These are phyloP conservation scores for Ovibos moschatus DNA, from an alignment of 2,113 vertebrate genomes.

Conservation along the genomic window DNA sequence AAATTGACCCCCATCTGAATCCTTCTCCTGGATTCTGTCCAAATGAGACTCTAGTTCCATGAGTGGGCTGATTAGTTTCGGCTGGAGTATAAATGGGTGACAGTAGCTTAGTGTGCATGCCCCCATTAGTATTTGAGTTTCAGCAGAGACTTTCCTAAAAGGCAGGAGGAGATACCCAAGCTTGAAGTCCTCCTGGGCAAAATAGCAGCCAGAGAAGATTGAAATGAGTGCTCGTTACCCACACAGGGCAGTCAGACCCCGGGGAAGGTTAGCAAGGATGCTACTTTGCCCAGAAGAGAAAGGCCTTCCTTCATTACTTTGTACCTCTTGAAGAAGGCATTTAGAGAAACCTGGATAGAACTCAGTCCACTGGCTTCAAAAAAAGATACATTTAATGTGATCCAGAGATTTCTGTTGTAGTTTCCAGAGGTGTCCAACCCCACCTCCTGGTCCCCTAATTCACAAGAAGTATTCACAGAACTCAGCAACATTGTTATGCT, in stretches of 20 bases:
- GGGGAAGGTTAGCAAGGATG: not conserved
- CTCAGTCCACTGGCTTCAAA: not conserved
- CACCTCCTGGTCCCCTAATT: not conserved
- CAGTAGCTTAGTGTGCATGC: rapidly evolving
- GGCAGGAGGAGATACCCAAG: not conserved
- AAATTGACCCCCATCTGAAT: not conserved
- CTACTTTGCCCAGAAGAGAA: not conserved
- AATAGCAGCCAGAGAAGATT: not conserved
- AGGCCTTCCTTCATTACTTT: not conserved
- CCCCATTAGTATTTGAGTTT: not conserved
- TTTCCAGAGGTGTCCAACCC: not conserved
- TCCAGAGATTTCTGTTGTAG: not conserved
- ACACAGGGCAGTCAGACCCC: not conserved
- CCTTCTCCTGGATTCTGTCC: not conserved
- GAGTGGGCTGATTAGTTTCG: not conserved
- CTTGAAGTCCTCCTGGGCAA: not conserved
- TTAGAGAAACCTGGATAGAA: not conserved
- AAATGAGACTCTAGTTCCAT: not conserved
- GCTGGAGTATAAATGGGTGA: too few relatives aligned
- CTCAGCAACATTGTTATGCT: not conserved
- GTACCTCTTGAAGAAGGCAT: not conserved
- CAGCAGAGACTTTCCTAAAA: not conserved
- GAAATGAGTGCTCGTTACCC: not conserved
- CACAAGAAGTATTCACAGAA: not conserved
- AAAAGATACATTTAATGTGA: not conserved